Conservation (phyloP, 2,113 vertebrate genomes). For the Crotalus helleri region DNA sequence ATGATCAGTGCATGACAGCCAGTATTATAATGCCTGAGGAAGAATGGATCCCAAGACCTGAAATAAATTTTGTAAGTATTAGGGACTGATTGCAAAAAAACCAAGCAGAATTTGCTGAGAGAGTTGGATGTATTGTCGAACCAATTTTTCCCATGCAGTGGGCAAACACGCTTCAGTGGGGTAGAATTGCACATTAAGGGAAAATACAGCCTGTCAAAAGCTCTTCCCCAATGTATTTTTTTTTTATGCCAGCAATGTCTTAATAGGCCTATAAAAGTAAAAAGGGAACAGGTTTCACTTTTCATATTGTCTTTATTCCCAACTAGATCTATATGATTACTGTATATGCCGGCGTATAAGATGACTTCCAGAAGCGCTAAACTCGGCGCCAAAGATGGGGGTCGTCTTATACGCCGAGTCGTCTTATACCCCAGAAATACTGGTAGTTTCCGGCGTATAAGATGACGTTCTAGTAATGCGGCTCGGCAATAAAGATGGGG, state of each 20-base stretch:
- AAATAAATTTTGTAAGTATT: conserved; percentile 63
- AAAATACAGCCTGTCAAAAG: background rate
- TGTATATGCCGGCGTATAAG: no score
- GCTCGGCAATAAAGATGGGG: no score
- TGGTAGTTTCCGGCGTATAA: no score
- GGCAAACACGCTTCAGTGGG: background rate
- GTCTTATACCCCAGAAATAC: no score
- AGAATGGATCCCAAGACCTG: conserved; percentile 67
- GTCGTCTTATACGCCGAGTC: no score
- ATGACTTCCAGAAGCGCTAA: no score
- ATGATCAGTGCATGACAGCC: conserved; percentile 1
- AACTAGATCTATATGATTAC: background rate
- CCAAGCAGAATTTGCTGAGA: background rate
- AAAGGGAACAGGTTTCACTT: background rate
- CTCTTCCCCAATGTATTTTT: background rate
- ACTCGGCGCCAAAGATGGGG: no score
- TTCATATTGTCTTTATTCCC: background rate
- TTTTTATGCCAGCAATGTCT: background rate
- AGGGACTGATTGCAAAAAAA: background rate
- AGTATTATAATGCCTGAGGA: conserved; percentile 47
- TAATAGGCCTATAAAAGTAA: background rate
- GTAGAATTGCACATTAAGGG: background rate
- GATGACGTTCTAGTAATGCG: no score
- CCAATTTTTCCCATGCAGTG: background rate
- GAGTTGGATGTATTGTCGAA: background rate